Evolutionary conservation across 2,888 invertebrate genomes (phyloP).

Genomic region (Sthenelais limicola): DNA sequence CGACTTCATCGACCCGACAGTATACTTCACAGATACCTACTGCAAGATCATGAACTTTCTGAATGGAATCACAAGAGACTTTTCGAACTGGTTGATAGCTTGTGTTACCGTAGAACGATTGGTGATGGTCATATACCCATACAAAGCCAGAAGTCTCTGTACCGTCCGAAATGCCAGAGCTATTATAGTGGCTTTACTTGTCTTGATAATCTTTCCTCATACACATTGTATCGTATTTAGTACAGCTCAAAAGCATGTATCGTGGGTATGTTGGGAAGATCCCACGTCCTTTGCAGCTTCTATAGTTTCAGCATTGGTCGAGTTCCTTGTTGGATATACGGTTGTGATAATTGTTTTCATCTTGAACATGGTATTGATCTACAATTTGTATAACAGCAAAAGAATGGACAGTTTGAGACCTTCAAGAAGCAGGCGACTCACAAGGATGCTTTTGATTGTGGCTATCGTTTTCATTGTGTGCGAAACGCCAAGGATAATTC

Average conservation of each 20-base stretch:
- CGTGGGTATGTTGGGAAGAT: too few species aligned
- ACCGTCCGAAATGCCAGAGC: constrained; percentile 42
- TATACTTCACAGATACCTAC: constrained; percentile 48
- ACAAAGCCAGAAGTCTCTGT: constrained; percentile 44
- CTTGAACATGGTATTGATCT: too few species aligned
- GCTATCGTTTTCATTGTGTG: too few species aligned
- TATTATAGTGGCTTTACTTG: constrained; percentile 30
- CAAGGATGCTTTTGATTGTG: too few species aligned
- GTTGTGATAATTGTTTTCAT: too few species aligned
- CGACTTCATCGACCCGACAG: constrained; percentile 37
- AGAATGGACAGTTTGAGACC: too few species aligned
- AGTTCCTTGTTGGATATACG: too few species aligned
- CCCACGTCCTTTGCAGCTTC: too few species aligned
- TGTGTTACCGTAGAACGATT: constrained; percentile 49
- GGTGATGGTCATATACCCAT: constrained; percentile 46
- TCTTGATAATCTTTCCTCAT: constrained; percentile 39
- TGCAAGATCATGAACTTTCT: constrained; percentile 50
- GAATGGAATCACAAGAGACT: constrained; percentile 48
- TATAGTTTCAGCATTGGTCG: too few species aligned
- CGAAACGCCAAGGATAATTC: too few species aligned
- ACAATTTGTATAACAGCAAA: too few species aligned
- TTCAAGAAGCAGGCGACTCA: too few species aligned
- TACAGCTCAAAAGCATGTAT: constrained; percentile 24
- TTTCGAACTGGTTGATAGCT: constrained; percentile 51
- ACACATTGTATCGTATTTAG: constrained; percentile 43